A percentile compares a stretch with the other conserved stretches of the same genome.
These are phyloP conservation scores for Terrapene triunguis DNA, from an alignment of 2,113 vertebrate genomes.

Conservation along the genomic window DNA sequence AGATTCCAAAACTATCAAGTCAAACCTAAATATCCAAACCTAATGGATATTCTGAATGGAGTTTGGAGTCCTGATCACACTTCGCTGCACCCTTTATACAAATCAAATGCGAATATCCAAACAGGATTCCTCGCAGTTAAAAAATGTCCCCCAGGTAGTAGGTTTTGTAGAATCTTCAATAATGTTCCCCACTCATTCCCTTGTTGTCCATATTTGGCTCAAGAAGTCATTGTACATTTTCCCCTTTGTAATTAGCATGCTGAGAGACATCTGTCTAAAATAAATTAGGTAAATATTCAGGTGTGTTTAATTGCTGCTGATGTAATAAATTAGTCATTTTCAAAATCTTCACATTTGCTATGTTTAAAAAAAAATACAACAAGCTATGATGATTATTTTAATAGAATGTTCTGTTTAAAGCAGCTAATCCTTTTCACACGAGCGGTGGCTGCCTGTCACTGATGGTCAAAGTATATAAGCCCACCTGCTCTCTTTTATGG, in stretches of 20 bases:
- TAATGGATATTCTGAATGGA: background rate
- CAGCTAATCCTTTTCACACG: background rate
- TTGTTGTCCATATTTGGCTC: background rate
- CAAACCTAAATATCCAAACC: conserved; percentile 44
- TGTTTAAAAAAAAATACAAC: background rate
- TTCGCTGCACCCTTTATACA: conserved; percentile 5
- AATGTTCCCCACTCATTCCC: background rate
- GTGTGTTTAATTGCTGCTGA: background rate
- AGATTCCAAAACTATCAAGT: background rate
- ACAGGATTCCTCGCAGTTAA: conserved; percentile 6
- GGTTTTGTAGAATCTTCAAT: background rate
- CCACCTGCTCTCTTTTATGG: background rate
- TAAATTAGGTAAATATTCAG: background rate
- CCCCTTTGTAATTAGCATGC: conserved; percentile 15
- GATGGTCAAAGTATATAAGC: background rate
- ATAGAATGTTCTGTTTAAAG: background rate
- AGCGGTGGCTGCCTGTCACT: background rate
- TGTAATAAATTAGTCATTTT: background rate
- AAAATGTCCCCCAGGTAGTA: background rate
- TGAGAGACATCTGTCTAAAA: background rate
- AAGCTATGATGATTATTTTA: no score
- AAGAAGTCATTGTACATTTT: background rate
- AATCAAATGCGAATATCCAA: conserved; percentile 47
- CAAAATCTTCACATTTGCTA: background rate
- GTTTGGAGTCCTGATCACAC: conserved; percentile 16